These are phyloP conservation scores for Ephialtes manifestator DNA, from an alignment of 2,888 invertebrate genomes.

Conservation along the genomic window DNA sequence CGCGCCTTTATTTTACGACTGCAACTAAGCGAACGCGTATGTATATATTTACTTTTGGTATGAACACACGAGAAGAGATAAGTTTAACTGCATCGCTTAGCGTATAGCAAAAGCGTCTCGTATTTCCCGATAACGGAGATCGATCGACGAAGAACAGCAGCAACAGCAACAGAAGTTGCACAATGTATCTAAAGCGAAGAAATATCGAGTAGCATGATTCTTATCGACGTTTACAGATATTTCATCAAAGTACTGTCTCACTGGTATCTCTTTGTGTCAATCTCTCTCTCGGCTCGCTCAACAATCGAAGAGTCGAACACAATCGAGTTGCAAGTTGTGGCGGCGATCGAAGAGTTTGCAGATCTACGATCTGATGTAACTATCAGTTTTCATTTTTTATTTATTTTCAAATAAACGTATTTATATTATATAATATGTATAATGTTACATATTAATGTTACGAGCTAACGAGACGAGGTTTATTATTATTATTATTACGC, in stretches of 20 bases:
- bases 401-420: no score
- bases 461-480: no score
- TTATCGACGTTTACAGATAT: constrained; percentile 60
- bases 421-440: no score
- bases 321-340: constrained; percentile 35
- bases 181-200: constrained; percentile 32
- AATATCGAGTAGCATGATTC: constrained; percentile 54
- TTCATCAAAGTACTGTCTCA: constrained; percentile 58
- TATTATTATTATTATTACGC: no score
- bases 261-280: constrained; percentile 53
- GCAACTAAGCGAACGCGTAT: constrained; percentile 35
- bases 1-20: constrained; percentile 70
- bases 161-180: constrained; percentile 17
- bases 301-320: constrained; percentile 47
- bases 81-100: constrained; percentile 37
- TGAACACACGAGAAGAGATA: constrained; percentile 49
- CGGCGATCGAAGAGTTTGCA: constrained; percentile 38
- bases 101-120: constrained; percentile 24
- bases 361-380: constrained; percentile 45
- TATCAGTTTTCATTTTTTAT: neutral
- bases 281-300: constrained; percentile 38
- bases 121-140: constrained; percentile 52
- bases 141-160: constrained; percentile 36
- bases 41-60: constrained; percentile 63
- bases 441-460: no score